These are phyloP conservation scores for Eupithecia abbreviata DNA, from an alignment of 2,888 invertebrate species.

Conservation along the genomic window DNA sequence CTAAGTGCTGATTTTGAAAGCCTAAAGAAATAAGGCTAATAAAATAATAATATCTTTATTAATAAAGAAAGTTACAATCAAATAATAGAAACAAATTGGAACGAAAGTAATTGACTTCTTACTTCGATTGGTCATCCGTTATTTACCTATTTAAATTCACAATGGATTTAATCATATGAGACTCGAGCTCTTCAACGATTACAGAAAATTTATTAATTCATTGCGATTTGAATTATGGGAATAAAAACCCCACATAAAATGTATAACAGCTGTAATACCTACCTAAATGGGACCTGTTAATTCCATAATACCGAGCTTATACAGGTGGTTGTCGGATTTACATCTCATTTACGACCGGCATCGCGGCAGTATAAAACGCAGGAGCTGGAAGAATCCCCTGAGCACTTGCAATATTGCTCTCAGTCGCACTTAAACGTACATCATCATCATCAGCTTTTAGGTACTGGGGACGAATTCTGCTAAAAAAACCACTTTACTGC, in stretches of 20 bases:
- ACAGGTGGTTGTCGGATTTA: slow-evolving; percentile 57
- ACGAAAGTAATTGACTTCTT: too few species aligned
- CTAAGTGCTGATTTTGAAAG: too few species aligned
- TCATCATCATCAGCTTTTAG: too few species aligned
- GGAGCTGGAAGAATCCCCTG: neutral
- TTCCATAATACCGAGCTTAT: slow-evolving; percentile 52
- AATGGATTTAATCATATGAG: neutral
- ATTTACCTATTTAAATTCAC: neutral
- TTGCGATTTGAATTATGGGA: neutral
- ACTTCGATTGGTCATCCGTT: neutral
- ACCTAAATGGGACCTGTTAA: slow-evolving; percentile 39
- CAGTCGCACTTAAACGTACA: neutral
- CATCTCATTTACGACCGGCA: slow-evolving; percentile 56
- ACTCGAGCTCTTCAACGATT: neutral
- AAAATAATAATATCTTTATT: too few species aligned
- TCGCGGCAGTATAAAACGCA: slow-evolving; percentile 40
- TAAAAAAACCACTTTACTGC: too few species aligned
- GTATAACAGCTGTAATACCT: slow-evolving; percentile 11
- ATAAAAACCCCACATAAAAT: neutral
- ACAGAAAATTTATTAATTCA: neutral
- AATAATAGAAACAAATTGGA: too few species aligned
- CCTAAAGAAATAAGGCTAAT: too few species aligned
- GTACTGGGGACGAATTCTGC: too few species aligned
- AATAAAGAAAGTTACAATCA: too few species aligned
- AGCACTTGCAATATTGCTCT: slow-evolving; percentile 2